A percentile compares a stretch with the other conserved stretches of the same genome.
Conservation (phyloP, 2,113 vertebrate species). For the Ptilorrhoa leucosticta region DNA sequence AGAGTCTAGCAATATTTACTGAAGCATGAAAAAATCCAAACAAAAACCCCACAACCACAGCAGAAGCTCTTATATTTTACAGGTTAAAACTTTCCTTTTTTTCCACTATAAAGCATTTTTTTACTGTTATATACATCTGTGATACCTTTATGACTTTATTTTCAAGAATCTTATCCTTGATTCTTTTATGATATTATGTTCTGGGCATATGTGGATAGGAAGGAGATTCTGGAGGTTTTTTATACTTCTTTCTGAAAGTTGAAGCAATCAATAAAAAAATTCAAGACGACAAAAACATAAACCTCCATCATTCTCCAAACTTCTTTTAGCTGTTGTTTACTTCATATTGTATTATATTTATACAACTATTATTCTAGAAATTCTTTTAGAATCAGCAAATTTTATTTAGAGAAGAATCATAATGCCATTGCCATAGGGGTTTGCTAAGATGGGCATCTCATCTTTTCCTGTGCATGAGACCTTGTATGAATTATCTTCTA, state of each 20-base stretch:
- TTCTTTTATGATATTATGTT: background rate
- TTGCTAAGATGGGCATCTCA: background rate
- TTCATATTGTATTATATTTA: background rate
- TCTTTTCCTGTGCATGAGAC: background rate
- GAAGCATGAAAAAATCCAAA: background rate
- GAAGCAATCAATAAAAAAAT: background rate
- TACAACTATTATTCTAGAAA: background rate
- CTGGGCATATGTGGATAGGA: background rate
- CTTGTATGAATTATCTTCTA: background rate
- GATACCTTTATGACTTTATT: background rate
- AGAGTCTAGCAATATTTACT: background rate
- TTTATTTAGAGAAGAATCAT: background rate
- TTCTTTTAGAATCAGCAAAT: background rate
- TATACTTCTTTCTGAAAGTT: background rate
- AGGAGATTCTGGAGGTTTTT: background rate
- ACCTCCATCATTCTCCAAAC: fast-evolving
- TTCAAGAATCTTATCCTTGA: background rate
- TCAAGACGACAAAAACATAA: background rate
- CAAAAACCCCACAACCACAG: background rate
- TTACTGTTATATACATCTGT: background rate
- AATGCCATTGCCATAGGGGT: background rate
- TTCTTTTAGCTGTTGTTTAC: background rate
- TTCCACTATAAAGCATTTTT: background rate
- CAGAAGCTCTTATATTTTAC: background rate
- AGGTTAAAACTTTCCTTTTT: background rate